These are phyloP conservation scores for Phymastichus coffea DNA, from an alignment of 1,140 invertebrate species.

Conservation along the genomic window DNA sequence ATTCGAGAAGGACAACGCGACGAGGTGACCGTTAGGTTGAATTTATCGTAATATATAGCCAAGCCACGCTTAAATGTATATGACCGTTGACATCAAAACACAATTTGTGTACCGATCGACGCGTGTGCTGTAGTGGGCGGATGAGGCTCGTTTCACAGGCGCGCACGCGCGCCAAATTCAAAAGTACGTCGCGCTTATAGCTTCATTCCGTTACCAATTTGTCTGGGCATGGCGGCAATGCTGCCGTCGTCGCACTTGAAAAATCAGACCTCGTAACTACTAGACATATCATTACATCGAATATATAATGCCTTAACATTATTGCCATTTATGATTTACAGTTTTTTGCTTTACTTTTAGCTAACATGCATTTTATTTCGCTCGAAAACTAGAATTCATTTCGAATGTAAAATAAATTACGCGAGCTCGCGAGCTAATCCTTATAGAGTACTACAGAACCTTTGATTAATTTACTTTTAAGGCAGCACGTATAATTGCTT, in stretches of 20 bases:
- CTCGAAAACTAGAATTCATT: too few species aligned
- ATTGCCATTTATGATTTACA: too few species aligned
- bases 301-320: too few species aligned
- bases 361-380: too few species aligned
- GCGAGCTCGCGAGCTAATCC: too few species aligned
- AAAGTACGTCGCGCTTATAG: not conserved
- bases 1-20: constrained; percentile 3
- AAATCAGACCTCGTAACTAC: constrained; percentile 11
- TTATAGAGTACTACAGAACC: too few species aligned
- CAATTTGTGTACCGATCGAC: constrained; percentile 13
- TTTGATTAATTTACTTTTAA: too few species aligned
- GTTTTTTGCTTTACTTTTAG: too few species aligned
- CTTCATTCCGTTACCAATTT: constrained; percentile 22
- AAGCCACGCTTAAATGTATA: constrained; percentile 9
- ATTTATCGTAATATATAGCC: constrained; percentile 9
- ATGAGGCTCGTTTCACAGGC: constrained; percentile 15
- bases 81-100: constrained; percentile 25
- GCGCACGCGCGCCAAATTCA: not conserved
- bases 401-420: too few species aligned
- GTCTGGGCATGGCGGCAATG: not conserved
- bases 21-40: constrained; percentile 10
- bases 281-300: not conserved
- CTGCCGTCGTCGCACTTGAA: constrained; percentile 20
- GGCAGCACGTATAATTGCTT: too few species aligned
- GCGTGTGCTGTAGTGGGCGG: constrained; percentile 1